Conservation (phyloP, 2,113 vertebrate species). For the Epinephelus moara region DNA sequence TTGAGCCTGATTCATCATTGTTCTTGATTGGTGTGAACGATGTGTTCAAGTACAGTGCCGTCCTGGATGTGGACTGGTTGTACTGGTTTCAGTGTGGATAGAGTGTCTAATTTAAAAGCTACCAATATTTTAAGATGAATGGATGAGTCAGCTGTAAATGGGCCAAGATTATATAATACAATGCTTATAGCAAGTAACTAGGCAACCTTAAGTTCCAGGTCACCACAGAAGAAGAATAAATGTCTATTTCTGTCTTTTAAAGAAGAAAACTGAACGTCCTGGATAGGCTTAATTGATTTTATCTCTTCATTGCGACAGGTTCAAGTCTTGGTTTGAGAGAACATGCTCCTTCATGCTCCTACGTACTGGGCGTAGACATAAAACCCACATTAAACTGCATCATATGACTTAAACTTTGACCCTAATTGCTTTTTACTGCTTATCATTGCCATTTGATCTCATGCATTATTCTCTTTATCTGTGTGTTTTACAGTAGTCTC, state of each 20-base stretch:
- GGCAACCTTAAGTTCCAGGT: background rate
- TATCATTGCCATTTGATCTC: background rate
- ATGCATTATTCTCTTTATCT: background rate
- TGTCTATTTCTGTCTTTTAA: background rate
- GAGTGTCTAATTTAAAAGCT: conserved; percentile 3
- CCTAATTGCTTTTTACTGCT: background rate
- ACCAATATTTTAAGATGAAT: conserved; percentile 21
- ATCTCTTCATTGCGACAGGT: background rate
- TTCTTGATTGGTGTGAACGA: background rate
- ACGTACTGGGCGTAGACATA: background rate
- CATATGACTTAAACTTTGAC: background rate
- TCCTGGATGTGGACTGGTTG: conserved; percentile 30
- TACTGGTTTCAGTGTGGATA: conserved; percentile 42
- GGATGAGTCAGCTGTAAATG: conserved; percentile 40
- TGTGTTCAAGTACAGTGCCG: background rate
- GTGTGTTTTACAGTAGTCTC: conserved; percentile 59
- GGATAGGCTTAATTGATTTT: background rate
- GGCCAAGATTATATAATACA: background rate
- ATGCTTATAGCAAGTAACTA: background rate
- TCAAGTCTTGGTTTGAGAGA: background rate
- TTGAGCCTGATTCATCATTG: background rate
- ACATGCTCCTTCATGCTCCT: background rate
- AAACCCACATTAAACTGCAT: background rate
- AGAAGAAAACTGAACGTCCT: background rate
- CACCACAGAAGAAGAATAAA: background rate